A percentile compares a stretch with the other conserved stretches of the same genome.
phyloP scores from a whole-genome alignment of 2,888 invertebrate genomes.

The Melipona bicolor region DNA sequence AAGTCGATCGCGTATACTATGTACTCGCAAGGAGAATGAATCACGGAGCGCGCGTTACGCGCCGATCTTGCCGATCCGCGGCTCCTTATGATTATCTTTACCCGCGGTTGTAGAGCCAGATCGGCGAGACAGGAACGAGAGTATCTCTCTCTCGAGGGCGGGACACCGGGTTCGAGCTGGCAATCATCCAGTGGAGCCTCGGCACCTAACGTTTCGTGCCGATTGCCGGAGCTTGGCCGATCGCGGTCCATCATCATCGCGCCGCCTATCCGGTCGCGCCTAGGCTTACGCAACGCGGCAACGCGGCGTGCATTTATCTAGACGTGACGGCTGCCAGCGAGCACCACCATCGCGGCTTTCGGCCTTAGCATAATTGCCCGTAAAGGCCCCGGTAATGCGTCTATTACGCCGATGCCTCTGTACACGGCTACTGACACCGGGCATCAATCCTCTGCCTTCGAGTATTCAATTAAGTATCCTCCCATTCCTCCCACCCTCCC shows the following conservation, averaged over 20 bases:
- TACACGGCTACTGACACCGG: conserved; percentile 76
- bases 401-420: conserved; percentile 70
- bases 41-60: conserved; percentile 29
- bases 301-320: conserved; percentile 42
- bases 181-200: conserved; percentile 36
- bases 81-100: conserved; percentile 45
- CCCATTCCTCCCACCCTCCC: conserved; percentile 31
- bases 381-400: conserved; percentile 72
- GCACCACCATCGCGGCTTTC: conserved; percentile 53
- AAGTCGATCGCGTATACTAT: conserved; percentile 14
- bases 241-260: conserved; percentile 34
- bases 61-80: conserved; percentile 18
- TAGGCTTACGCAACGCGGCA: conserved; percentile 49
- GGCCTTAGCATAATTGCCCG: conserved; percentile 74
- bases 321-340: conserved; percentile 41
- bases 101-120: conserved; percentile 3
- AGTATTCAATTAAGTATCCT: conserved; percentile 78
- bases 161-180: conserved; percentile 39
- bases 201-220: conserved; percentile 42
- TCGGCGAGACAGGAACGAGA: background rate
- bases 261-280: conserved; percentile 38
- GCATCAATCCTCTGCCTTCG: conserved; percentile 77
- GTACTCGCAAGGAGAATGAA: conserved; percentile 17
- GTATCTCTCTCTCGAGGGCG: conserved; percentile 33
- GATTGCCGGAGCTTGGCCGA: conserved; percentile 30